phyloP scores from a whole-genome alignment of 37 sponge, comb jelly and placozoan genomes.

The Axinella damicornis region DNA sequence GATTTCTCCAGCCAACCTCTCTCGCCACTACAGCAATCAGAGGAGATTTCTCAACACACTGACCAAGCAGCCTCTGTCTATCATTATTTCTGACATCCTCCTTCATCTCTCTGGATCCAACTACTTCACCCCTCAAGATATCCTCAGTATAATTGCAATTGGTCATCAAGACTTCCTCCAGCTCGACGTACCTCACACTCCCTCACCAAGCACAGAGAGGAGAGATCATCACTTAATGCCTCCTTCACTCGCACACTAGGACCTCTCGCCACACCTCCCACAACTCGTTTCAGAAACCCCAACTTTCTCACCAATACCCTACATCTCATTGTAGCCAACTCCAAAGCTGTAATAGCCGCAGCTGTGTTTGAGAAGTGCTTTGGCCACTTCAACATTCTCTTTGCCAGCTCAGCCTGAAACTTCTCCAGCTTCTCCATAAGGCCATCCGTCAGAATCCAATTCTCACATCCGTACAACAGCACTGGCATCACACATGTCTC shows the following conservation, averaged over 20 bases:
- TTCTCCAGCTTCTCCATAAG: too few species aligned
- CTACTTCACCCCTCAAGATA: background rate
- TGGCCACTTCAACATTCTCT: constrained; percentile 1
- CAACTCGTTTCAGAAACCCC: background rate
- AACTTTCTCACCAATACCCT: background rate
- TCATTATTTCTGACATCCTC: too few species aligned
- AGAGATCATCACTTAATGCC: background rate
- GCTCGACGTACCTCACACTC: constrained; percentile 7
- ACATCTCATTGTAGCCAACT: background rate
- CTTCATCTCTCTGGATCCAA: too few species aligned
- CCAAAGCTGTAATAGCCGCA: background rate
- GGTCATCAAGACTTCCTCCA: background rate
- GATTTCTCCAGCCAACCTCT: too few species aligned
- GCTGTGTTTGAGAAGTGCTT: background rate
- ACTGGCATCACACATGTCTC: constrained; percentile 3
- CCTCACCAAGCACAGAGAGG: background rate
- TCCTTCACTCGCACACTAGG: background rate
- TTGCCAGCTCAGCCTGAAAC: too few species aligned
- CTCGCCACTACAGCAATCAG: too few species aligned
- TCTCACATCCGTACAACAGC: too few species aligned
- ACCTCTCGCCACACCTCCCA: background rate
- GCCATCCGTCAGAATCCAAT: too few species aligned
- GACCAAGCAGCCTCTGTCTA: too few species aligned
- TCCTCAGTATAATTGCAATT: background rate
- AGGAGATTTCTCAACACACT: too few species aligned